These are phyloP conservation scores for Poecilus cupreus DNA, from an alignment of 2,888 invertebrate species.

Conservation along the genomic window DNA sequence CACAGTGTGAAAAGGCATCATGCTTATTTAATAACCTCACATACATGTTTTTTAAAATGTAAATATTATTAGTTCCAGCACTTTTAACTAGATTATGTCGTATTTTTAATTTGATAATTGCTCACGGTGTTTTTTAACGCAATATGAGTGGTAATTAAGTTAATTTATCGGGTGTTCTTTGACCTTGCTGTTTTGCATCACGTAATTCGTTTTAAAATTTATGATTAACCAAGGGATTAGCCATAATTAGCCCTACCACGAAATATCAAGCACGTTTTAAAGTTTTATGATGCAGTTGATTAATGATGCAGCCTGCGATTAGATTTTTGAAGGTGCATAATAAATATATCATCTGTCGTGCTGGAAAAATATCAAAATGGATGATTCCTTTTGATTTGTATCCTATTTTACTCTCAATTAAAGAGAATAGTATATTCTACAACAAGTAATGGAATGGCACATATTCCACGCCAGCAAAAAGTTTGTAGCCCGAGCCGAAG, in stretches of 20 bases:
- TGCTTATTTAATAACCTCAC: too few species aligned
- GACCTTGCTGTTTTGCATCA: conserved; percentile 14
- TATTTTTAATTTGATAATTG: conserved; percentile 22
- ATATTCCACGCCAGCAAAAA: too few species aligned
- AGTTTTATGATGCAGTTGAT: not conserved
- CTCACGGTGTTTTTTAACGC: not conserved
- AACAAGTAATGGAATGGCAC: too few species aligned
- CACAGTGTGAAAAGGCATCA: too few species aligned
- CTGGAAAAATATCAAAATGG: too few species aligned
- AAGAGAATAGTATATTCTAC: too few species aligned
- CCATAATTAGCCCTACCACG: not conserved
- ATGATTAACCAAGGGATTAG: conserved; percentile 24
- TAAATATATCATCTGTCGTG: too few species aligned
- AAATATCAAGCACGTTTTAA: not conserved
- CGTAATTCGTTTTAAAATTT: conserved; percentile 32
- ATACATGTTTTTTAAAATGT: not conserved
- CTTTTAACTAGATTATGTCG: not conserved
- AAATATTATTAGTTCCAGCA: not conserved
- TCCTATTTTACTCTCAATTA: too few species aligned
- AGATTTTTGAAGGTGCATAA: too few species aligned
- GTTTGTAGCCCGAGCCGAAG: too few species aligned
- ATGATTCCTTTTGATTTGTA: too few species aligned
- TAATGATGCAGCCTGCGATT: not conserved
- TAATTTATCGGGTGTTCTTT: not conserved
- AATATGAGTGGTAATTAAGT: conserved; percentile 22